Evolutionary conservation across 1,140 invertebrate genomes (phyloP).

Genomic region (Drosophila willistoni): DNA sequence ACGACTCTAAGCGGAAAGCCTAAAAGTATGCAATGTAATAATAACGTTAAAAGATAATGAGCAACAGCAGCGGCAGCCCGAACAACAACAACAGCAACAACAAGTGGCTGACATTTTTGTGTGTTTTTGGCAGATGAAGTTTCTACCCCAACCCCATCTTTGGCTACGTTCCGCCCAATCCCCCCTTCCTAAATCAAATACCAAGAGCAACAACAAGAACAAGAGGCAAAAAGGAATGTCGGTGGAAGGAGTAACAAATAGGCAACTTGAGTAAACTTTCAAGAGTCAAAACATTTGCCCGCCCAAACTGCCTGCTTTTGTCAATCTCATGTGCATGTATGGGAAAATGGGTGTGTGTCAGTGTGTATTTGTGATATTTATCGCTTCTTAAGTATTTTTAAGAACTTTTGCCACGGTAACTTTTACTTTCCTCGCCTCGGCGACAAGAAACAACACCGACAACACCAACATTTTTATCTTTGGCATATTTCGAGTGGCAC

Average conservation of each 20-base stretch:
- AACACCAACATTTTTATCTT: slow-evolving; percentile 69
- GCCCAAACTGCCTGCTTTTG: slow-evolving; percentile 15
- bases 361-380: slow-evolving; percentile 66
- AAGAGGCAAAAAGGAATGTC: slow-evolving; percentile 2
- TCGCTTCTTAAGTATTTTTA: slow-evolving; percentile 80
- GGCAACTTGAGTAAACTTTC: slow-evolving; percentile 72
- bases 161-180: not conserved
- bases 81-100: slow-evolving; percentile 45
- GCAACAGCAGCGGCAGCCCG: slow-evolving; percentile 15
- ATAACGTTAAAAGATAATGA: slow-evolving; percentile 79
- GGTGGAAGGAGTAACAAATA: slow-evolving; percentile 61
- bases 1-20: slow-evolving; percentile 29
- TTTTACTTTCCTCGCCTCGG: slow-evolving; percentile 49
- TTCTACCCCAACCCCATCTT: not conserved
- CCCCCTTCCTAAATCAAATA: not conserved
- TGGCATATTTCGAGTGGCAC: slow-evolving; percentile 73
- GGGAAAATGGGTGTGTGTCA: slow-evolving; percentile 11
- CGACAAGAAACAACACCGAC: slow-evolving; percentile 37
- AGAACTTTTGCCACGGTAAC: slow-evolving; percentile 73
- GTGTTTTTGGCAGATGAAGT: slow-evolving; percentile 8
- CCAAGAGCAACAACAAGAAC: slow-evolving; percentile 15
- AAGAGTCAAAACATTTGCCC: slow-evolving; percentile 56
- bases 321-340: slow-evolving; percentile 8
- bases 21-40: slow-evolving; percentile 66
- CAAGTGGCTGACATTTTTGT: slow-evolving; percentile 50